Conservation (phyloP, 2,888 invertebrate species). For the Polietes domitor region DNA sequence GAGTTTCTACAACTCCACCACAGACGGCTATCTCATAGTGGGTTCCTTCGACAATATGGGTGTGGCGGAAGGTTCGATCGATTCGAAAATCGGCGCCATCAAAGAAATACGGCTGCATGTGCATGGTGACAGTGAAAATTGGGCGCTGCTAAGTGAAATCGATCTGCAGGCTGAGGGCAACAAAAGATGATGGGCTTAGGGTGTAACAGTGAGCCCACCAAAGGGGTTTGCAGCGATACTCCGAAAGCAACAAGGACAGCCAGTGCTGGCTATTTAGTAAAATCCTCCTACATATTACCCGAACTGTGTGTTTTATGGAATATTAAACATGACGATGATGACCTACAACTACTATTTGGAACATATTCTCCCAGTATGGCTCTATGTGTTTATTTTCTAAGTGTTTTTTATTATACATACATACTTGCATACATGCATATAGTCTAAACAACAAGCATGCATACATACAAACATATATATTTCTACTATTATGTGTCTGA, state of each 20-base stretch:
- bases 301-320: constrained; percentile 36
- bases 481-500: constrained; percentile 31
- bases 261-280: not conserved
- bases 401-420: constrained; percentile 60
- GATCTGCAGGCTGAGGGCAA: constrained; percentile 83
- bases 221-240: not conserved
- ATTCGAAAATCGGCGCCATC: constrained; percentile 86
- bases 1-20: constrained; percentile 84
- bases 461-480: constrained; percentile 18
- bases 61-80: constrained; percentile 87
- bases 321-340: constrained; percentile 38
- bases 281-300: constrained; percentile 34
- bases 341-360: constrained; percentile 44
- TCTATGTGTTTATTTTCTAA: constrained; percentile 44
- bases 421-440: constrained; percentile 30
- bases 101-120: constrained; percentile 89
- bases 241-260: not conserved
- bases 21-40: constrained; percentile 86
- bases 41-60: constrained; percentile 91
- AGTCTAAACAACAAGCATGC: constrained; percentile 23
- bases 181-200: constrained; percentile 64
- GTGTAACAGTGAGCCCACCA: not conserved
- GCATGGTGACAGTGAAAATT: constrained; percentile 90
- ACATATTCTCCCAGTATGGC: constrained; percentile 1
- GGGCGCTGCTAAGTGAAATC: constrained; percentile 93